A percentile compares a stretch with the other conserved stretches of the same genome.
Conservation (phyloP, 2,113 vertebrate genomes). For the Saimiri boliviensis region DNA sequence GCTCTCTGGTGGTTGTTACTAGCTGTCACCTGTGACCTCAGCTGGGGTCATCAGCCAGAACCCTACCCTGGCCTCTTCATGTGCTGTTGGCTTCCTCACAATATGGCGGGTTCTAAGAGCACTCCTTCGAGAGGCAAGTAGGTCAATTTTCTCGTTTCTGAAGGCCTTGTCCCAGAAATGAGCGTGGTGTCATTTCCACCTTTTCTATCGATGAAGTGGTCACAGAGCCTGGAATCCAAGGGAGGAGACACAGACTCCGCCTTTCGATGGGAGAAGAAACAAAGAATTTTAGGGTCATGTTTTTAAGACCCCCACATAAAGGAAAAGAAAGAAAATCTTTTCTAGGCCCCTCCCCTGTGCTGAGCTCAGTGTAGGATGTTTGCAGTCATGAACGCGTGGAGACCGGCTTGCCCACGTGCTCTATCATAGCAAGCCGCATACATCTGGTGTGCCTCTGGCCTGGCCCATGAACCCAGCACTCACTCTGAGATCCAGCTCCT, state of each 20-base stretch:
- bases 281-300: background rate
- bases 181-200: accelerated
- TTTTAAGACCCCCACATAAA: background rate
- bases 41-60: background rate
- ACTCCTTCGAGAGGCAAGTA: background rate
- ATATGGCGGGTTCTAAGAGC: background rate
- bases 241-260: accelerated
- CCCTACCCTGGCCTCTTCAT: background rate
- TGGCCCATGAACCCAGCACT: accelerated
- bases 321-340: background rate
- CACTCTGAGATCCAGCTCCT: background rate
- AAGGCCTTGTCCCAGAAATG: background rate
- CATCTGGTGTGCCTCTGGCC: accelerated
- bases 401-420: accelerated
- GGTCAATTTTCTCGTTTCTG: background rate
- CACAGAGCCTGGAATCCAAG: background rate
- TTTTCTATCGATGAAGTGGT: background rate
- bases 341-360: accelerated
- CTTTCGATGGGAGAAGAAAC: background rate
- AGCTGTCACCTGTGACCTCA: background rate
- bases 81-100: background rate
- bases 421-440: background rate
- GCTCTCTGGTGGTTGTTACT: accelerated
- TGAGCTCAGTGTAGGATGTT: background rate
- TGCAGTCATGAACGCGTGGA: accelerated